Evolutionary conservation across 2,797 vertebrate genomes (phyloP), one percentile per base, ranked within the genome.

Genomic region (Loris lydekkerianus): DNA sequence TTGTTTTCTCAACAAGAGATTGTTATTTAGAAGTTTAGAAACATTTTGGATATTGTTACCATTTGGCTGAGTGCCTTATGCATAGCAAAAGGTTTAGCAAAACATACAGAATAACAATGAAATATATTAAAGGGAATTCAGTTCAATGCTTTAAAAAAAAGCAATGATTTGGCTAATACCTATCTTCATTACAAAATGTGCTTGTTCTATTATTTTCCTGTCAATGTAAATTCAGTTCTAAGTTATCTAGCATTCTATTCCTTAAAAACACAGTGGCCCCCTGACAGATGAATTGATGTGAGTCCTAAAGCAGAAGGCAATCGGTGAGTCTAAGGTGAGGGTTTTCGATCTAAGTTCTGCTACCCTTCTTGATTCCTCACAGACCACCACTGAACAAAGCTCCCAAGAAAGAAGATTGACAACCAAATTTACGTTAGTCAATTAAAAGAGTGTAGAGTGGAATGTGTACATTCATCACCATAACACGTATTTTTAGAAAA

Each of bases 111-210:
- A 84, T 25, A 95, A 34, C 46, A 61, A 17, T 34, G 43, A 91
- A 82, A 53, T 20, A 81, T 34, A 0, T 9, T 56, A 14, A 77
- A 58, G 7, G 3, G 70, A 5, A 91, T 86, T 15, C 4, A 40
- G 10, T n/a, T 1, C 3, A 43, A 69, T 29, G 85, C 4, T 61
- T 93, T 27, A 9, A 5, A 67, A 53, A 88, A 63, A 78, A 40
- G 5, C 4, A 80, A 18, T 31, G 69, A 73, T 11, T 82, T 84
- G 27, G 18, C 58, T 61, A 93, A 78, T 21, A 72, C 49, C 73
- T 14, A 40, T 92, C 84, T 91, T 75, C 23, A 77, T 92, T 95
- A 91, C 1, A 70, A 81, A 95, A 76, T 40, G 2, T 10, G 27
- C 15, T 84, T 83, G 15, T 77, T 58, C 46, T 61, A 61, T 23